Evolutionary conservation across 2,888 invertebrate genomes (phyloP), one percentile per base, ranked within the genome.

Genomic region (Craniophora ligustri): DNA sequence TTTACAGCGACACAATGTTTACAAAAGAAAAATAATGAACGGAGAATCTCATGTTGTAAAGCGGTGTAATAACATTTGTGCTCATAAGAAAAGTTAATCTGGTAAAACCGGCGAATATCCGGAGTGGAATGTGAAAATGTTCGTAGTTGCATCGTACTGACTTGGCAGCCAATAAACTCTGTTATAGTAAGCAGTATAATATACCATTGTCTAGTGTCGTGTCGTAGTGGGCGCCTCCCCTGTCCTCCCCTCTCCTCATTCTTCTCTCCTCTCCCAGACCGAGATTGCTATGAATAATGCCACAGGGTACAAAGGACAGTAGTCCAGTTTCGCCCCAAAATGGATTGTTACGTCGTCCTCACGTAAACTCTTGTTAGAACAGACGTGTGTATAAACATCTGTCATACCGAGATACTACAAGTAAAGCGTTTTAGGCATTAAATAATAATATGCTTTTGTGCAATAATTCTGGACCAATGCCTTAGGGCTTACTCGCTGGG

Each of bases 81-180:
- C 34, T 48, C 55, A 63, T 38, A 49, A 46, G 28, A 38, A 38
- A 63, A 67, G 28, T 58, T 71, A 63, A 63, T 71, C 51, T 32
- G 41, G 54, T 67, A 46, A 50, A 59, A 47, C 38, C 36, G 7
- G 23, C 40, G 45, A 59, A 58, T 41, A 54, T 61, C 44, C 49
- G 19, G 19, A 53, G 50, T 31, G 46, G 39, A 47, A 57, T 64
- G 39, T 56, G 54, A 55, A 55, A 49, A 59, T 51, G 49, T 44
- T 35, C 34, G 14, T 40, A 55, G 53, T 64, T 59, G 58, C 56
- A 59, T 60, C 60, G 60, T 49, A 66, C 62, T 54, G 56, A 73
- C 73, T 74, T 77, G 70, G 67, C 75, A 72, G 66, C 66, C 71
- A 81, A 78, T 81, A 85, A 76, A 77, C 68, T 61, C 19, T 47